A percentile compares a stretch with the other conserved stretches of the same genome.
Conservation (phyloP, 1,140 invertebrate genomes). For the Ctenoplectra terminalis region DNA sequence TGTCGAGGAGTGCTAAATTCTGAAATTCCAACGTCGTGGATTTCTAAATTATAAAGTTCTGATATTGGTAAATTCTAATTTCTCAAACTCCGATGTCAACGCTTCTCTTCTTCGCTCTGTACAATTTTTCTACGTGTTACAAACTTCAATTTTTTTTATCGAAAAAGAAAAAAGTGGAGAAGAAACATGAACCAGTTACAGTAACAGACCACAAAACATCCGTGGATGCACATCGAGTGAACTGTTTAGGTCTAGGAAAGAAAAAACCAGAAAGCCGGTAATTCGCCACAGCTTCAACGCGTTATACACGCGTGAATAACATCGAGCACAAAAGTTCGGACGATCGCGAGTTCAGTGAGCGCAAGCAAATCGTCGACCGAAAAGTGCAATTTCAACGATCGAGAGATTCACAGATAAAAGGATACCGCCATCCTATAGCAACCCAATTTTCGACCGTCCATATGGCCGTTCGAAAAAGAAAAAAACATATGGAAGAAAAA, state of each 20-base stretch:
- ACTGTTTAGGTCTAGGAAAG: background rate
- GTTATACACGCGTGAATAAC: background rate
- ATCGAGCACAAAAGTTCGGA: background rate
- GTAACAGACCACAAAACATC: background rate
- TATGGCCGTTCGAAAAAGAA: background rate
- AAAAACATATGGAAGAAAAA: background rate
- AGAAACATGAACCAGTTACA: background rate
- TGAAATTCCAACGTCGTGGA: too few species aligned
- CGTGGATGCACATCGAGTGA: background rate
- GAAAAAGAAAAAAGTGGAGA: background rate
- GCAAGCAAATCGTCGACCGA: conserved; percentile 32
- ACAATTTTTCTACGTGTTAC: too few species aligned
- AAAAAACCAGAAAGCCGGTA: background rate
- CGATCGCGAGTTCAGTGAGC: background rate
- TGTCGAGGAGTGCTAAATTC: too few species aligned
- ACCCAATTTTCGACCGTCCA: conserved; percentile 52
- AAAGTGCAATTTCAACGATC: conserved; percentile 40
- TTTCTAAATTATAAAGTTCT: background rate
- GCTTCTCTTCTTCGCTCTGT: too few species aligned
- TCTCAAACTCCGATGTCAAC: background rate
- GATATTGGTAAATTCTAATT: background rate
- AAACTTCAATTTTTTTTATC: too few species aligned
- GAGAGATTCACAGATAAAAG: conserved; percentile 41
- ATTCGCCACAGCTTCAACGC: background rate
- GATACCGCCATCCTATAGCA: conserved; percentile 11